Evolutionary conservation across 2,113 vertebrate genomes (phyloP), one percentile per base, ranked within the genome.

Genomic region (Aspiorhynchus laticeps): DNA sequence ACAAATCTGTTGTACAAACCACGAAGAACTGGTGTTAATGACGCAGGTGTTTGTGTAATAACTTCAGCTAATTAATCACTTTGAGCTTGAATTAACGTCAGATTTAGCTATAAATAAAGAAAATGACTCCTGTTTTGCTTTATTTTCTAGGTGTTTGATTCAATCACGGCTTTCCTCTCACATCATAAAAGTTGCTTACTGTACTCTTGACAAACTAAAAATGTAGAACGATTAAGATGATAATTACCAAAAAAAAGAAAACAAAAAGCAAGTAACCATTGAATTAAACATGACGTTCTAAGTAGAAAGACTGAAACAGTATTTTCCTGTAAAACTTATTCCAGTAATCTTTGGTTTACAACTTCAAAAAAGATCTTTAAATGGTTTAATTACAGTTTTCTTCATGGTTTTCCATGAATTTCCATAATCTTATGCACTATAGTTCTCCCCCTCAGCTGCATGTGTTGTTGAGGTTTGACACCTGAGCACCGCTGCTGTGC

Each of bases 381-480:
- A 75, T 26, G 1, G 73, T 41, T 74, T 38, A n/a, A 5, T 43
- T 46, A 74, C 38, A 46, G 24, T 75, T 46, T 24, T 17, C 1
- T 8, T 8, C 31, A 11, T 75, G 14, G 43, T 19, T 21, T 21
- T 51, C 15, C 31, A 17, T 63, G 8, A 21, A 28, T 28, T 12
- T 53, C n/a, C 21, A 31, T 15, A 8, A 51, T 56, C n/a, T 36
- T 38, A 61, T 14, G 7, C 38, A 17, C 38, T n/a, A 24, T n/a
- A n/a, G 5, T 56, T 78, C 15, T 63, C 38, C 67, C 15, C 75
- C 19, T n/a, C 48, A 53, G 36, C 28, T 81, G 67, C 80, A 41
- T 77, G 26, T 77, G 46, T 51, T 73, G 71, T n/a, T 31, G 83
- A 61, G 82, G 41, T 80, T 86, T 28, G 82, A 61, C 65, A 86